Conservation (phyloP, 2,797 vertebrate species). For the Falco rusticolus region DNA sequence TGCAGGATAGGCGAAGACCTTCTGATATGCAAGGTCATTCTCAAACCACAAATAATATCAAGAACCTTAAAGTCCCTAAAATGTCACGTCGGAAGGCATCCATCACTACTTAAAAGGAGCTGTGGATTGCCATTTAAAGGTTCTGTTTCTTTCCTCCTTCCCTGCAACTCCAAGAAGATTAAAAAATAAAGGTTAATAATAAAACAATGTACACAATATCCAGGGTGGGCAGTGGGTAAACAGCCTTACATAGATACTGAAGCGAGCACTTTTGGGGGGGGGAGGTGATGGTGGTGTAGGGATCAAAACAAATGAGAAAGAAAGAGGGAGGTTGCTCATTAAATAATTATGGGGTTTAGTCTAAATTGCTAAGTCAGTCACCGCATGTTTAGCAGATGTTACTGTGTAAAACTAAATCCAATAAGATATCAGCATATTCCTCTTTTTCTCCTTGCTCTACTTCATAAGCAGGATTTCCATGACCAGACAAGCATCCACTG, state of each 20-base stretch:
- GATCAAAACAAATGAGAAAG: constrained; percentile 7
- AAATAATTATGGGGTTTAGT: constrained; percentile 49
- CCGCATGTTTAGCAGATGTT: constrained; percentile 41
- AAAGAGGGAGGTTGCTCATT: constrained; percentile 20
- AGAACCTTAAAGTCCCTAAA: constrained; percentile 15
- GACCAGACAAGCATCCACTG: constrained; percentile 77
- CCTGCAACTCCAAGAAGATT: neutral
- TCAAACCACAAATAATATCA: constrained; percentile 20
- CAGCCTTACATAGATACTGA: neutral
- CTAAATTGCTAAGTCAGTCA: constrained; percentile 32
- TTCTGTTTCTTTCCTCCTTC: neutral
- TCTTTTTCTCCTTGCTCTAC: neutral
- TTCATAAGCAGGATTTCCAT: constrained; percentile 68
- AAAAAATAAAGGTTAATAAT: constrained; percentile 23
- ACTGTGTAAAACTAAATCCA: constrained; percentile 22
- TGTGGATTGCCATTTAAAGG: constrained; percentile 1
- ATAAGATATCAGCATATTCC: neutral
- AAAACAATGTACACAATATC: neutral
- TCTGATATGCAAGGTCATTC: constrained; percentile 1
- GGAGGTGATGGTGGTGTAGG: neutral
- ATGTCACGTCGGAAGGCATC: constrained; percentile 33
- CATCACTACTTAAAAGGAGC: neutral
- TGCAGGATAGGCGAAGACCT: neutral
- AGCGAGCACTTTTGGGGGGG: neutral
- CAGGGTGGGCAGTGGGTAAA: neutral